Evolutionary conservation across 1,140 invertebrate species (phyloP).

Genomic region (Nebria ingens): DNA sequence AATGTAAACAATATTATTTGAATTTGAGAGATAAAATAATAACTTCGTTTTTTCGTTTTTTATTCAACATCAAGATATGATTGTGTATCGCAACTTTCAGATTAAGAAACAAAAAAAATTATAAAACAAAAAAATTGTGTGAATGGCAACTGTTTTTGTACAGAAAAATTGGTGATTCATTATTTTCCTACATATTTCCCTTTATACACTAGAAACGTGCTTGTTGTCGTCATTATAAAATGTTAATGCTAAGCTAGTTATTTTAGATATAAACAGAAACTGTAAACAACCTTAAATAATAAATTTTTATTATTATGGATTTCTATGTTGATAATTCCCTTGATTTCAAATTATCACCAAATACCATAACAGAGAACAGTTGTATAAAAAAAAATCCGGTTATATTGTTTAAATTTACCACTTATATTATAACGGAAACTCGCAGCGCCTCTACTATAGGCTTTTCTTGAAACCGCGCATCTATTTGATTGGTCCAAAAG

Average conservation of each 20-base stretch:
- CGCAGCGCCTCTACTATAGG: too few relatives aligned
- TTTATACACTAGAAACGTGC: conserved; percentile 1
- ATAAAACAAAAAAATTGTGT: not conserved
- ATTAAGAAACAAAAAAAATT: too few relatives aligned
- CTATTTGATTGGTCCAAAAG: not conserved
- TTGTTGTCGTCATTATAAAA: conserved; percentile 3
- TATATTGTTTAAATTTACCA: too few relatives aligned
- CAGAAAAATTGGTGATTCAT: conserved; percentile 5
- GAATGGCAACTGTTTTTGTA: not conserved
- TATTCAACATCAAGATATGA: not conserved
- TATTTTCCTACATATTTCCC: conserved; percentile 3
- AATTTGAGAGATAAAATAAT: too few relatives aligned
- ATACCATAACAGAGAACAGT: too few relatives aligned
- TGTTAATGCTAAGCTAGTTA: conserved; percentile 3
- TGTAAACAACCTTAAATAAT: conserved; percentile 4
- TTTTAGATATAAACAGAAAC: not conserved
- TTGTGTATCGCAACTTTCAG: too few relatives aligned
- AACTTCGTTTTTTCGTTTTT: not conserved
- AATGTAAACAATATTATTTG: not conserved
- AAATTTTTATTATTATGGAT: conserved; percentile 7
- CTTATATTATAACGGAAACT: too few relatives aligned
- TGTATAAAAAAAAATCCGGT: too few relatives aligned
- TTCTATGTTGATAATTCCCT: too few relatives aligned
- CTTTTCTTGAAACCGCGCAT: too few relatives aligned
- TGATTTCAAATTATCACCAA: too few relatives aligned